Evolutionary conservation across 2,113 vertebrate species (phyloP).

Genomic region (Salminus brasiliensis): DNA sequence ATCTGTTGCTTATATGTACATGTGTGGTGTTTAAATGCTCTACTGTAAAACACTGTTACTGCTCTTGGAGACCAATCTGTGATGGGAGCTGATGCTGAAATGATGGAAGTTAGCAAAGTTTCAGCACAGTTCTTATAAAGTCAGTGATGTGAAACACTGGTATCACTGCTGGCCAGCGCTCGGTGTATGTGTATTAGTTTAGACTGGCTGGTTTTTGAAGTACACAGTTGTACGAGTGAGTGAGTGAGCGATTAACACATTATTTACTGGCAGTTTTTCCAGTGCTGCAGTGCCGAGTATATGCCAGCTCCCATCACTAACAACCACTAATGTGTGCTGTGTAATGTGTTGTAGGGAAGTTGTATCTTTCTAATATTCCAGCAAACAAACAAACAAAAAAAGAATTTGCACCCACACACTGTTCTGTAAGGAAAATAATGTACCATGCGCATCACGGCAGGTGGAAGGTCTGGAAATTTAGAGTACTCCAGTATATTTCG

Average conservation of each 20-base stretch:
- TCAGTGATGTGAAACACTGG: background rate
- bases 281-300: slow-evolving; percentile 6
- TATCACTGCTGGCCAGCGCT: background rate
- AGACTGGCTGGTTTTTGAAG: slow-evolving; percentile 1
- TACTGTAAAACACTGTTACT: background rate
- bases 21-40: slow-evolving; percentile 4
- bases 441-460: slow-evolving; percentile 23
- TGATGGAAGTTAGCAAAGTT: background rate
- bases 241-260: background rate
- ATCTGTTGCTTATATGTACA: slow-evolving; percentile 10
- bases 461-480: background rate
- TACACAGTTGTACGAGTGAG: background rate
- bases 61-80: background rate
- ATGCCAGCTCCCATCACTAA: background rate
- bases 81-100: background rate
- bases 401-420: background rate
- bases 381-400: too few species aligned
- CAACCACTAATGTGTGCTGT: slow-evolving; percentile 8
- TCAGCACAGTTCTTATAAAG: background rate
- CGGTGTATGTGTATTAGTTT: background rate
- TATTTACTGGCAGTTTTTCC: slow-evolving; percentile 19
- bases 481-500: background rate
- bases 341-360: background rate
- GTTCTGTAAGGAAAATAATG: background rate
- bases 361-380: too few species aligned